These are phyloP conservation scores for Excalfactoria chinensis DNA, from an alignment of 2,113 vertebrate species.

Conservation along the genomic window DNA sequence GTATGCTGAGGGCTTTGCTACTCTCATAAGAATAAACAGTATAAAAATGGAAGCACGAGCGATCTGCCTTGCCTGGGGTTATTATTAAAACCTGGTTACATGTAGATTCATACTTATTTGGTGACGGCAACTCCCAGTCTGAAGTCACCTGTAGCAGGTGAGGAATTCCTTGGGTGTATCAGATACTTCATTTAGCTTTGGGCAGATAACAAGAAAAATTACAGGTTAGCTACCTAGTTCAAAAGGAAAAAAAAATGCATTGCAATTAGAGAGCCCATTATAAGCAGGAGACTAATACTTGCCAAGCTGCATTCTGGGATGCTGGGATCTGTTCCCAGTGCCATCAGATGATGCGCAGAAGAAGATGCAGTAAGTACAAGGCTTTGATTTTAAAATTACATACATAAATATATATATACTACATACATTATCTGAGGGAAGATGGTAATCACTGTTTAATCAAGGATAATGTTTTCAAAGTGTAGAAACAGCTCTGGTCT, in stretches of 20 bases:
- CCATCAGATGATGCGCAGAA: slow-evolving; percentile 39
- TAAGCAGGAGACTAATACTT: slow-evolving; percentile 23
- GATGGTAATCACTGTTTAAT: slow-evolving; percentile 31
- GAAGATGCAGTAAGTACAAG: slow-evolving; percentile 11
- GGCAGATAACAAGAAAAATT: slow-evolving; percentile 62
- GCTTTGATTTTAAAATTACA: slow-evolving; percentile 60
- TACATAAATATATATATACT: slow-evolving; percentile 16
- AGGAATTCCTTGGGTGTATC: slow-evolving; percentile 67
- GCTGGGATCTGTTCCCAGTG: slow-evolving; percentile 40
- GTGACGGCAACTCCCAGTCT: slow-evolving; percentile 45
- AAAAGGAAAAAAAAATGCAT: slow-evolving; percentile 48
- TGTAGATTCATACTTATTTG: slow-evolving; percentile 19
- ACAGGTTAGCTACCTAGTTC: slow-evolving; percentile 58
- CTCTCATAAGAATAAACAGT: background rate
- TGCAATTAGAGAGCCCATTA: slow-evolving; percentile 53
- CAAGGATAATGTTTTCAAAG: slow-evolving; percentile 20
- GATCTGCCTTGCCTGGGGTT: background rate
- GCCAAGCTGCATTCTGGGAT: slow-evolving; percentile 57
- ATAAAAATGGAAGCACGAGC: background rate
- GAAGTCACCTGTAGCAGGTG: slow-evolving; percentile 60
- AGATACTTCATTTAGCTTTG: slow-evolving; percentile 57
- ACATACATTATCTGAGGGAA: slow-evolving; percentile 10
- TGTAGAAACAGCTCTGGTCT: background rate
- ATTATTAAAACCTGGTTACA: background rate
- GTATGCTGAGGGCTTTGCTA: background rate